Evolutionary conservation across 2,888 invertebrate species (phyloP).

Genomic region (Pandemis corylana): DNA sequence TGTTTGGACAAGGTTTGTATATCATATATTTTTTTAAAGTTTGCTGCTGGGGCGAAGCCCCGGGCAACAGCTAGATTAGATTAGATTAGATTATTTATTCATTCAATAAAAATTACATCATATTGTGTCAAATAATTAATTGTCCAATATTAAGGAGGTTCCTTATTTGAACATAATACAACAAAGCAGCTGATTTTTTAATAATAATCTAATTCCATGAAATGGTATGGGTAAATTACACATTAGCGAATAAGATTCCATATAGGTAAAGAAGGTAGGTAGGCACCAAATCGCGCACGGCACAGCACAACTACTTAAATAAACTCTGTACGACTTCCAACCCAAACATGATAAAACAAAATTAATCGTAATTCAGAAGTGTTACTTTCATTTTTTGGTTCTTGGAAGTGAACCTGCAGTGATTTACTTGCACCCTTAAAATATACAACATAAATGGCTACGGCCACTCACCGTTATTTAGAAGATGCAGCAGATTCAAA

Average conservation of each 20-base stretch:
- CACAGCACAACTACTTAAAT: neutral
- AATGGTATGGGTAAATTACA: too few species aligned
- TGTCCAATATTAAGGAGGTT: neutral
- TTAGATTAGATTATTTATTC: too few species aligned
- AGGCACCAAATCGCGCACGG: neutral
- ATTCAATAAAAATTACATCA: too few species aligned
- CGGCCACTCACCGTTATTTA: slow-evolving; percentile 69
- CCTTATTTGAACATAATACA: neutral
- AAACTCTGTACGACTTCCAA: neutral
- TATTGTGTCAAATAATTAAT: too few species aligned
- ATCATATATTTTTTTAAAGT: too few species aligned
- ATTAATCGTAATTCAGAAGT: neutral
- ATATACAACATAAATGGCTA: slow-evolving; percentile 38
- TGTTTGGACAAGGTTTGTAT: too few species aligned
- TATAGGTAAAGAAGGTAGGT: neutral
- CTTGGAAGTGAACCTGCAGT: neutral
- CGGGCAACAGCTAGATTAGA: too few species aligned
- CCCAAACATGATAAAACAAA: neutral
- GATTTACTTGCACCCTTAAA: slow-evolving; percentile 3
- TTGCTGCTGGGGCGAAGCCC: too few species aligned
- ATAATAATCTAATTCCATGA: too few species aligned
- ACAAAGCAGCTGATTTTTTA: too few species aligned
- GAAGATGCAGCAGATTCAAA: slow-evolving; percentile 80
- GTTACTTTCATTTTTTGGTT: neutral
- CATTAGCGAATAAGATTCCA: neutral